Base-by-base conservation (phyloP, 2,888 invertebrate genomes). In the Quadroppia sp. region DNA sequence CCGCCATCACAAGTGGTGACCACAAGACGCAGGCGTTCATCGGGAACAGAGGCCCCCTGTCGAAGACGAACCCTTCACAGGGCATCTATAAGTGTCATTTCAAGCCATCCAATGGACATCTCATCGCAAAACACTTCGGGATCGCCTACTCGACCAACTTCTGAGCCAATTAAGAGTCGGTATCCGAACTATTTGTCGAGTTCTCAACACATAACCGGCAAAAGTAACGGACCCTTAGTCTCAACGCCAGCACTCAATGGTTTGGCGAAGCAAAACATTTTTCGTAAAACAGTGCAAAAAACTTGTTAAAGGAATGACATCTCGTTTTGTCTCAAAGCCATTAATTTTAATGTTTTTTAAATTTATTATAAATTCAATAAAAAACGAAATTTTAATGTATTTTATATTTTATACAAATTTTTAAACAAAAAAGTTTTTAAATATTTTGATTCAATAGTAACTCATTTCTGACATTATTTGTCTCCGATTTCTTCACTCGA, bases 131-230 rank as follows among this genome's bases (percentile, higher is more conserved):
- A 9, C 56, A 53, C 15, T 23, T n/a, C 50, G 17, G 56, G 45
- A 15, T 53, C 48, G 28, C 73, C 48, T 15, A 71, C 61, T 23
- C 45, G 61, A 25, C 74, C 72, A 11, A 56, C 53, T 1, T 73
- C 74, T 45, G 71, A 74, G 45, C 73, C 42, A 61, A 70, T 71
- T 32, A 75, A 72, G 56, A 40, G 42, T n/a, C 72, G 76, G 0
- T 76, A 76, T 50, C 71, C 74, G 30, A 76, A 76, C 36, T 76
- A 76, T 69, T 48, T 76, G 30, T 71, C 64, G 13, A 76, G 76
- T 45, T 76, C 76, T 28, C 76, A 76, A 53, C 76, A 76, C 42
- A 76, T 76, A 3, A 75, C 75, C 9, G 64, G 50, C 17, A 71
- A 69, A 67, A 3, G 30, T 4, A 71, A 56, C 45, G 53, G 20